Evolutionary conservation across 2,797 vertebrate species (phyloP).

Genomic region (Characodon lateralis): DNA sequence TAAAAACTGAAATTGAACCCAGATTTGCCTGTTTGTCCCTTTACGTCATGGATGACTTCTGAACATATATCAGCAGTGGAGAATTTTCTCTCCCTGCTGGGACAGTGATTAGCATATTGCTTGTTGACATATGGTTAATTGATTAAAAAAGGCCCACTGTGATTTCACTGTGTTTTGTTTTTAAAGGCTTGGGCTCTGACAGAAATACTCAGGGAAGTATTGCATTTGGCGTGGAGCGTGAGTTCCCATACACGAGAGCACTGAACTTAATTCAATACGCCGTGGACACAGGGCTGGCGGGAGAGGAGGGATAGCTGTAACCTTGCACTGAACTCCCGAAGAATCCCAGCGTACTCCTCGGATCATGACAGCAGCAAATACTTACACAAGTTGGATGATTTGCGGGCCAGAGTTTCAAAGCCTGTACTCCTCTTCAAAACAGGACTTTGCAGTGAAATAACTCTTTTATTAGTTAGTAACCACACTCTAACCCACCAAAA

Average conservation of each 20-base stretch:
- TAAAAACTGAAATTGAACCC: constrained; percentile 24
- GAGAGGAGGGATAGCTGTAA: constrained; percentile 79
- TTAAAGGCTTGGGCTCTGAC: constrained; percentile 79
- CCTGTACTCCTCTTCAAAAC: constrained; percentile 47
- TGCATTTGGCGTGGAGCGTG: constrained; percentile 80
- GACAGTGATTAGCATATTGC: constrained; percentile 74
- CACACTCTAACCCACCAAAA: constrained; percentile 30
- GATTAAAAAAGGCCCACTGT: constrained; percentile 77
- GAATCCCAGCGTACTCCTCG: constrained; percentile 77
- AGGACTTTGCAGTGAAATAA: constrained; percentile 47
- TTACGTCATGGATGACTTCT: constrained; percentile 51
- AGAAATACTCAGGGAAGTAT: constrained; percentile 84
- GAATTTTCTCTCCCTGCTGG: constrained; percentile 61
- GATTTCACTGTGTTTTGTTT: constrained; percentile 82
- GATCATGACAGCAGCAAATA: constrained; percentile 74
- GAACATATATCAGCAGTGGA: constrained; percentile 65
- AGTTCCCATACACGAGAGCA: constrained; percentile 82
- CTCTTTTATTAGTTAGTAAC: constrained; percentile 54
- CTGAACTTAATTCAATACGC: constrained; percentile 79
- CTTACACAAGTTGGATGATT: constrained; percentile 78
- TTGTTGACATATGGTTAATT: constrained; percentile 83
- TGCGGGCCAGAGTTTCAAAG: constrained; percentile 72
- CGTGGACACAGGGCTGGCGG: constrained; percentile 79
- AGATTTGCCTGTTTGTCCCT: constrained; percentile 25
- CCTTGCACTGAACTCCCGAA: constrained; percentile 81